Conservation (phyloP, 2,888 invertebrate genomes). For the Drosophila stalkeri region DNA sequence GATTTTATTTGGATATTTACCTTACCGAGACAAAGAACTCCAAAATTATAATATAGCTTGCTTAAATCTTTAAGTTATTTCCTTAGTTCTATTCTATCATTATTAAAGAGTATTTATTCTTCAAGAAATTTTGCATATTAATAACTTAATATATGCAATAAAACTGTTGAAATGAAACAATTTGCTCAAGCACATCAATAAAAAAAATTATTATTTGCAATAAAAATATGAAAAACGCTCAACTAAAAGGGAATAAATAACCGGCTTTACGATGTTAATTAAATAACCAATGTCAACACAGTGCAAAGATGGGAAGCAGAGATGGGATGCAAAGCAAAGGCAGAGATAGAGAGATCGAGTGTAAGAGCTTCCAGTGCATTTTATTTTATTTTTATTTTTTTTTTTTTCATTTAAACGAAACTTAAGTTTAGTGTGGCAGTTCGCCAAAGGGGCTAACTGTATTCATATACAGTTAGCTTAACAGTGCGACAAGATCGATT, state of each 20-base stretch:
- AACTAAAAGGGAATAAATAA: slow-evolving; percentile 30
- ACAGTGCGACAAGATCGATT: slow-evolving; percentile 41
- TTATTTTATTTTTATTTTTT: neutral
- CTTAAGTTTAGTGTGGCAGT: slow-evolving; percentile 15
- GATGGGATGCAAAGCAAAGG: slow-evolving; percentile 2
- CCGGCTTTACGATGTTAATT: slow-evolving; percentile 20
- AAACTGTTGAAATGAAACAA: slow-evolving; percentile 9
- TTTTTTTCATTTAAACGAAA: slow-evolving; percentile 14
- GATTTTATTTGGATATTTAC: no score
- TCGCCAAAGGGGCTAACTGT: slow-evolving; percentile 49
- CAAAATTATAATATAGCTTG: no score
- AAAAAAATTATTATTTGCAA: slow-evolving; percentile 4
- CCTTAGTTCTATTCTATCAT: no score
- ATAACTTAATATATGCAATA: neutral
- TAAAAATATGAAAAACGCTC: slow-evolving; percentile 8
- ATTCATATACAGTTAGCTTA: slow-evolving; percentile 52
- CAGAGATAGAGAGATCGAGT: slow-evolving; percentile 5
- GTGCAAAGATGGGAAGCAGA: neutral
- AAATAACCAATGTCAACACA: slow-evolving; percentile 29
- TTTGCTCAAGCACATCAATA: slow-evolving; percentile 15
- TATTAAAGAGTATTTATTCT: neutral
- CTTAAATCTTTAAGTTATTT: no score
- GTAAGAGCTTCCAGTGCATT: slow-evolving; percentile 27
- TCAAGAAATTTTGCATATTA: neutral
- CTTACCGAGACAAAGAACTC: no score